Percentiles rank a stretch among this genome's conserved stretches.
phyloP scores from a whole-genome alignment of 2,888 invertebrate species.

The Tetranychus piercei region DNA sequence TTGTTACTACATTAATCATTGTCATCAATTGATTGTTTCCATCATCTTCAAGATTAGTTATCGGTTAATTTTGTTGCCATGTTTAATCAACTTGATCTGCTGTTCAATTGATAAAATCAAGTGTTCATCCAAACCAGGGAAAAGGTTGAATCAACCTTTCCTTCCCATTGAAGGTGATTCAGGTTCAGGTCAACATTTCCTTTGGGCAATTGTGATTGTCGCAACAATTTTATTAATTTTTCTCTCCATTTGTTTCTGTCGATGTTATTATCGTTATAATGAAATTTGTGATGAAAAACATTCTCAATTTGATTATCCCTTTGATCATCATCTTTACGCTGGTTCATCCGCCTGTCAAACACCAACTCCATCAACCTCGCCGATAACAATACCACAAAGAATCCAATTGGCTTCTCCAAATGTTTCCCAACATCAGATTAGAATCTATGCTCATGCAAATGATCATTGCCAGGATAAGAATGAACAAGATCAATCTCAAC shows the following conservation, averaged over 20 bases:
- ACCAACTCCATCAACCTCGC: neutral
- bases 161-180: neutral
- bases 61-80: neutral
- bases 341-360: neutral
- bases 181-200: neutral
- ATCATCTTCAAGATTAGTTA: neutral
- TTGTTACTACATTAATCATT: neutral
- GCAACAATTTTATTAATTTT: neutral
- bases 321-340: neutral
- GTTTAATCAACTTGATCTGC: neutral
- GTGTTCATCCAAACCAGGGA: neutral
- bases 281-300: neutral
- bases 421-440: neutral
- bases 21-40: neutral
- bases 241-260: constrained; percentile 1
- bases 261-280: constrained; percentile 3
- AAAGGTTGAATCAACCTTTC: neutral
- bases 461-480: neutral
- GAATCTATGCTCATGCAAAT: neutral
- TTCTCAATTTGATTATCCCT: neutral
- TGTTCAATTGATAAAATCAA: neutral
- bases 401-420: neutral
- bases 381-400: neutral
- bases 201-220: neutral
- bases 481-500: no score